phyloP scores from a whole-genome alignment of 1,140 invertebrate genomes.

The Drosophila teissieri region DNA sequence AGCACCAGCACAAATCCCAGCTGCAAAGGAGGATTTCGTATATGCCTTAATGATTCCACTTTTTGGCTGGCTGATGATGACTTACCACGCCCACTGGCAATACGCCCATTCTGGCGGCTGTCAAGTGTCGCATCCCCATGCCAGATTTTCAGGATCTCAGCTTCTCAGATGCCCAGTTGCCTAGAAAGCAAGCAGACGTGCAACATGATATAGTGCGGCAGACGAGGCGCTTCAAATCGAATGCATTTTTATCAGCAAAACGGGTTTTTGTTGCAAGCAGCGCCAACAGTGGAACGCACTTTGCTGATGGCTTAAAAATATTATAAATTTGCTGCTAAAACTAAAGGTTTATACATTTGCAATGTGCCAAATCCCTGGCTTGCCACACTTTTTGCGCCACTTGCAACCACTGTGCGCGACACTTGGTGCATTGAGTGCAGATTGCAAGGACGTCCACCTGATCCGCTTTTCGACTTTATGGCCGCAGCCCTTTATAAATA shows the following conservation, averaged over 20 bases:
- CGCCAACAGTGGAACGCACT: conserved; percentile 27
- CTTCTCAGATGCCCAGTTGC: conserved; percentile 7
- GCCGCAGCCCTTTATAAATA: conserved; percentile 48
- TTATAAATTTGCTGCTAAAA: no score
- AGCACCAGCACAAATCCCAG: conserved; percentile 3
- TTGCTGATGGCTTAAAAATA: no score
- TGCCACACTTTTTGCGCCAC: background rate
- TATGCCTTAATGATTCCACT: no score
- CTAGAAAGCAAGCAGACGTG: conserved; percentile 33
- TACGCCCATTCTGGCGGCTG: conserved; percentile 19
- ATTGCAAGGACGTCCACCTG: conserved; percentile 78
- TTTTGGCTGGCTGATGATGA: background rate
- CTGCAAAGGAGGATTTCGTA: background rate
- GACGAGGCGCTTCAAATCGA: conserved; percentile 36
- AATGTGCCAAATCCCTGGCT: background rate
- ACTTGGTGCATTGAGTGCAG: conserved; percentile 21
- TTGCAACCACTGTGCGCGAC: conserved; percentile 21
- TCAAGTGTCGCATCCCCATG: conserved; percentile 30
- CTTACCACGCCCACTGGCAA: conserved; percentile 55
- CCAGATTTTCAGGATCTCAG: background rate
- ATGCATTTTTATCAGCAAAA: conserved; percentile 51
- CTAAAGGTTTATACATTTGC: no score
- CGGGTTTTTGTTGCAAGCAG: conserved; percentile 18
- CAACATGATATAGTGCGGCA: conserved; percentile 28
- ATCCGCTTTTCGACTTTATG: conserved; percentile 58